Percentiles rank a stretch among this genome's conserved stretches.
Conservation (phyloP, 2,888 invertebrate genomes). For the Sphinx pinastri region DNA sequence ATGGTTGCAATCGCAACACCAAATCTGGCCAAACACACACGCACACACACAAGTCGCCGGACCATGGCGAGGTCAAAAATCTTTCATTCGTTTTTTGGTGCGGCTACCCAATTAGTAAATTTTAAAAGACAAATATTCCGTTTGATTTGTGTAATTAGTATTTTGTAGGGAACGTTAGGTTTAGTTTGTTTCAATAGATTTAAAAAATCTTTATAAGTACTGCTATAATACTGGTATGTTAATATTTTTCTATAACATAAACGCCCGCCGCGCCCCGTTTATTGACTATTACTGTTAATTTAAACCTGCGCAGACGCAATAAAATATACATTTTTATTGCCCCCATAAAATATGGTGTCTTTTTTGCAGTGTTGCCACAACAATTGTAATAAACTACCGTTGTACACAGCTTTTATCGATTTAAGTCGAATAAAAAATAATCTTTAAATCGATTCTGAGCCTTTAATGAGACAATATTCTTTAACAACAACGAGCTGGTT, state of each 20-base stretch:
- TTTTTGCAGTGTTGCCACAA: constrained; percentile 19
- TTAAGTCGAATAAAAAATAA: constrained; percentile 15
- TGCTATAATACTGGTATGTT: background rate
- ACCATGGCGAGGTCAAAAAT: constrained; percentile 22
- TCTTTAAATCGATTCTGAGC: constrained; percentile 1
- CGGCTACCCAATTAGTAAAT: constrained; percentile 5
- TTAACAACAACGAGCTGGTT: background rate
- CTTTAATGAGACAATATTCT: constrained; percentile 20
- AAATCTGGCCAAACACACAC: constrained; percentile 20
- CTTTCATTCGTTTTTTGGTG: constrained; percentile 14
- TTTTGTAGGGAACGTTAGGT: no score
- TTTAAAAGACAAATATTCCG: background rate
- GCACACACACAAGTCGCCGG: background rate
- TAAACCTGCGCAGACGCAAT: constrained; percentile 19
- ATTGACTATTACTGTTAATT: constrained; percentile 18
- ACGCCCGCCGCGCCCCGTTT: background rate
- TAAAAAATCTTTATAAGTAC: background rate
- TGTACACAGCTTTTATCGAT: constrained; percentile 11
- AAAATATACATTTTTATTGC: constrained; percentile 23
- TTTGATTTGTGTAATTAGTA: background rate
- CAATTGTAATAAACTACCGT: constrained; percentile 23
- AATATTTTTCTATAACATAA: constrained; percentile 7
- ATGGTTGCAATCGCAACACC: constrained; percentile 12
- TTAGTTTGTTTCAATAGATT: no score
- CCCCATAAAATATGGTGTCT: constrained; percentile 18